phyloP scores from a whole-genome alignment of 1,140 invertebrate genomes.

The Caenorhabditis briggsae region DNA sequence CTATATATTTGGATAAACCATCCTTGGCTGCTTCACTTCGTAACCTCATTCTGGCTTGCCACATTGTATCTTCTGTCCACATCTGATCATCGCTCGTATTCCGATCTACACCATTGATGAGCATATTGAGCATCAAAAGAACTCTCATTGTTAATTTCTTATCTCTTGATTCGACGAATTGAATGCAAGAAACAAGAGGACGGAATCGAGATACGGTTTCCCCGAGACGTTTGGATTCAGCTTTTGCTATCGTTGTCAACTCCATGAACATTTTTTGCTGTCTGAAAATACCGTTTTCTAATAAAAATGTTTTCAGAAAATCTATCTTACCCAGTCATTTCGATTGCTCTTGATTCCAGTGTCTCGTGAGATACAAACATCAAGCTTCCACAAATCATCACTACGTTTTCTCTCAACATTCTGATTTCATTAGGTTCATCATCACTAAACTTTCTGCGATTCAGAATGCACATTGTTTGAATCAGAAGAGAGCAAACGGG shows the following conservation, averaged over 20 bases:
- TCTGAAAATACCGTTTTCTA: conserved; percentile 12
- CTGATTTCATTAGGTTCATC: conserved; percentile 14
- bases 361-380: conserved; percentile 30
- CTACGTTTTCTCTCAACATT: not conserved
- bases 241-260: not conserved
- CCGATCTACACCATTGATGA: conserved; percentile 43
- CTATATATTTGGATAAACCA: conserved; percentile 34
- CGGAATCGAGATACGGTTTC: not conserved
- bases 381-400: conserved; percentile 1
- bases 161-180: conserved; percentile 6
- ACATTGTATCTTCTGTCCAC: conserved; percentile 53
- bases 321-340: conserved; percentile 30
- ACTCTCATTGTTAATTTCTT: not conserved
- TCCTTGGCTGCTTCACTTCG: conserved; percentile 57
- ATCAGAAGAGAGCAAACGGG: conserved; percentile 32
- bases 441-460: not conserved
- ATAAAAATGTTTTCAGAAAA: not conserved
- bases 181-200: not conserved
- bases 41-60: conserved; percentile 59
- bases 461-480: conserved; percentile 35
- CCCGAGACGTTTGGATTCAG: conserved; percentile 17
- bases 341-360: not conserved
- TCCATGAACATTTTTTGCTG: conserved; percentile 42
- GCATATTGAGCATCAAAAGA: conserved; percentile 53
- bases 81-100: conserved; percentile 22